Evolutionary conservation across 2,113 vertebrate species (phyloP), one percentile per base, ranked within the genome.

Genomic region (Apteryx mantelli): DNA sequence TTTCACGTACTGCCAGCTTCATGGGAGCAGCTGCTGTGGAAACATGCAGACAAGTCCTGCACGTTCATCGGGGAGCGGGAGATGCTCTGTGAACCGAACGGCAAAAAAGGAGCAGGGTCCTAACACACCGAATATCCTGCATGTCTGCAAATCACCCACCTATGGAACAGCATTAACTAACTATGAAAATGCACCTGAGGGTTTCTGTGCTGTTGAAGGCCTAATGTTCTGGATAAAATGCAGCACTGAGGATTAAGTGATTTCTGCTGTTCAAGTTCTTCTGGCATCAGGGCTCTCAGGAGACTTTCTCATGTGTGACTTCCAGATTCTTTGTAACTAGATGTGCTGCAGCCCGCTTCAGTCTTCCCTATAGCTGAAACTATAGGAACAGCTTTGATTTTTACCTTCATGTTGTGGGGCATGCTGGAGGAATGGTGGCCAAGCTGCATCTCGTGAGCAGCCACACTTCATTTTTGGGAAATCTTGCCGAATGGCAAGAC

Each of bases 191-290:
- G 44, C 50, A 88, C 64, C 56, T 89, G 80, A 78, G 82, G 36
- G 14, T 91, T 95, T 93, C 96, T 91, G 93, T 89, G 89, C 84
- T 90, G 93, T 91, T 93, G 55, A 73, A 91, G 22, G 79, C 56
- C 84, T 91, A 91, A 73, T 94, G 91, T 91, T 86, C 55, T 81
- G 95, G 76, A 94, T 95, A 95, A 95, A 94, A 88, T 79, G 93
- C 83, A 88, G 56, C 64, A 48, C 32, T 74, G 86, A 93, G 68
- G 65, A 93, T 78, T 81, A 48, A 77, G 70, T 0, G 8, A 52
- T 20, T 94, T 90, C 21, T 95, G 69, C 76, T 91, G 38, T 44
- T 95, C 91, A 86, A 89, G 82, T 90, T 40, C 79, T 83, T 81
- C 44, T 16, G 50, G 78, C 68, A 63, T 81, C 68, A 42, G 55